Evolutionary conservation across 1,140 invertebrate genomes (phyloP), one percentile per base, ranked within the genome.

Genomic region (Diachasma alloeum): DNA sequence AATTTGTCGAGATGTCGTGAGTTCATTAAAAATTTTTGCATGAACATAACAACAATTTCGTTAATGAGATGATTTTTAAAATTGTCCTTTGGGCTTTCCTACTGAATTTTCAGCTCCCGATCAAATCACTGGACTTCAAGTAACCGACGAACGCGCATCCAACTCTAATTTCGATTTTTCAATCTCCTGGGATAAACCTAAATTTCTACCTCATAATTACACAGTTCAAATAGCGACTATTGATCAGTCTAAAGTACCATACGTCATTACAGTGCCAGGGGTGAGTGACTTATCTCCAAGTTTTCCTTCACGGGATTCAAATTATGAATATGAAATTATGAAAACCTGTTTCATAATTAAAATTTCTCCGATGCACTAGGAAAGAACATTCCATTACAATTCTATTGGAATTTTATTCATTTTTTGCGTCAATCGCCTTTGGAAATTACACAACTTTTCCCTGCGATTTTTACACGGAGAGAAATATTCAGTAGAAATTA

Each of bases 131-230:
- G 84, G 80, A 37, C 31, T 86, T 5, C 75, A 76, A 13, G 72
- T 77, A 0, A 13, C 17, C 10, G 17, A 71, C 8, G 53, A 44
- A 15, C 42, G 53, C 8, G 46, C 76, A 5, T 46, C 73, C 11
- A 59, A 48, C 48, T 72, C 71, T 31, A 39, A 74, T 15, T 85
- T 82, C 72, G 81, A 89, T 36, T 74, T 91, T 13, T 67, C 73
- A 6, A 31, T 91, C 0, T 75, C 5, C 4, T 91, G 90, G 90
- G 56, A 83, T 4, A 66, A 82, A 75, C 85, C 90, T 10, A 19
- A 75, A 36, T 78, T 83, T 4, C 17, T 82, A 46, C 90, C 90
- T 0, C 84, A 89, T 74, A 87, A 84, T 79, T 91, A 90, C 71
- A 84, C 76, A 0, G 48, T 87, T n/a, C 72, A 82, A 72, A 76